Conservation (phyloP, 2,113 vertebrate genomes). For the Mustela lutreola region DNA sequence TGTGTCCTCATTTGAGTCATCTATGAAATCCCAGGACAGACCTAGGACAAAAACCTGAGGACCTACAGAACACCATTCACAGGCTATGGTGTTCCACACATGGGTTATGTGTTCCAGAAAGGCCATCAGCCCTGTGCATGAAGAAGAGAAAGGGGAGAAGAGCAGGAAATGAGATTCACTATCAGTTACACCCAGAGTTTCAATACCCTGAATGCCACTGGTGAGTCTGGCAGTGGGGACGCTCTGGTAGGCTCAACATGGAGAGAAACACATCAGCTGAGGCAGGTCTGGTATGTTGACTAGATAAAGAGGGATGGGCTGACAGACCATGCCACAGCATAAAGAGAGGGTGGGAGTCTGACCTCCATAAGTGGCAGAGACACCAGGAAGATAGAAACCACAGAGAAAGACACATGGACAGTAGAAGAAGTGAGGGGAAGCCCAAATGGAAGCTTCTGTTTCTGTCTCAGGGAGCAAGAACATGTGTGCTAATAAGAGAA, state of each 20-base stretch:
- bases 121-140: rapidly evolving
- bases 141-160: no score
- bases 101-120: background rate
- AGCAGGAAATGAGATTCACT: background rate
- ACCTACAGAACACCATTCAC: no score
- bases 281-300: background rate
- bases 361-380: background rate
- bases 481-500: background rate
- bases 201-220: background rate
- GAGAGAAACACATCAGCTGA: background rate
- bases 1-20: background rate
- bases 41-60: background rate
- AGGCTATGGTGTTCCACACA: rapidly evolving
- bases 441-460: background rate
- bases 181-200: background rate
- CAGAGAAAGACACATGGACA: rapidly evolving
- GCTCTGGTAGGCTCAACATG: rapidly evolving
- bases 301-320: background rate
- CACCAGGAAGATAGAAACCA: background rate
- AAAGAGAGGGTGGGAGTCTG: background rate
- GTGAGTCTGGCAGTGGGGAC: background rate
- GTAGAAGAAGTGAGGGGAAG: no score
- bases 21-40: background rate
- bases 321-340: no score
- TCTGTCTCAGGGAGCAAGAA: background rate